Conservation (phyloP, 2,797 vertebrate genomes). For the Xerus rutilus region DNA sequence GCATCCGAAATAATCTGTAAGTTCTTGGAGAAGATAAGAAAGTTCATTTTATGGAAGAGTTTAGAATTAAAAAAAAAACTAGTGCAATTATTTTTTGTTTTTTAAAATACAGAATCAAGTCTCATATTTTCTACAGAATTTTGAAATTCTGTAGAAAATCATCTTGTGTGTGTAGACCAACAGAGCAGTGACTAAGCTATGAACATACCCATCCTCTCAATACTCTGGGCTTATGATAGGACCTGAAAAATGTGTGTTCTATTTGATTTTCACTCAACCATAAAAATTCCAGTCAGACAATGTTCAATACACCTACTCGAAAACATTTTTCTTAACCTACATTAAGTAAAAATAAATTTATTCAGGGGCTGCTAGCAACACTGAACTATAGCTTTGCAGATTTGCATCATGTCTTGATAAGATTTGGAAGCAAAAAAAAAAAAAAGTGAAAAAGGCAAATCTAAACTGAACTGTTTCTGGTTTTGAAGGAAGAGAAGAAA, state of each 20-base stretch:
- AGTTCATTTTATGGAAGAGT: neutral
- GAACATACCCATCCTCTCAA: neutral
- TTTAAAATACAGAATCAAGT: neutral
- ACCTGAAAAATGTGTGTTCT: neutral
- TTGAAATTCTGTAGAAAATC: neutral
- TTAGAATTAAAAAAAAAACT: neutral
- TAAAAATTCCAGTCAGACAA: conserved; percentile 30
- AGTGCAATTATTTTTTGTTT: neutral
- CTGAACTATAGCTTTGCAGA: neutral
- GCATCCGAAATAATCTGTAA: conserved; percentile 1
- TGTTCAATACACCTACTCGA: neutral
- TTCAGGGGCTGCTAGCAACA: neutral
- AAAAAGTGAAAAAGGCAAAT: conserved; percentile 36
- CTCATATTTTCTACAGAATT: neutral
- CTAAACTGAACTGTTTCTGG: neutral
- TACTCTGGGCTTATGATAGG: neutral
- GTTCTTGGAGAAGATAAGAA: neutral
- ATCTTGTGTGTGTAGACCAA: neutral
- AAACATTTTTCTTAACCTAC: neutral
- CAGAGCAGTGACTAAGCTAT: neutral
- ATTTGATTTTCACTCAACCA: neutral
- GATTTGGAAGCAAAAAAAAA: neutral
- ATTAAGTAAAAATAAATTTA: neutral
- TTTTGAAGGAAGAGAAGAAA: conserved; percentile 35
- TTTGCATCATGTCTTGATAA: neutral